Percentiles rank a stretch among this genome's conserved stretches.
These are phyloP conservation scores for Epizoanthus ramosus DNA, from an alignment of 92 coral and sea anemone genomes.

Conservation along the genomic window DNA sequence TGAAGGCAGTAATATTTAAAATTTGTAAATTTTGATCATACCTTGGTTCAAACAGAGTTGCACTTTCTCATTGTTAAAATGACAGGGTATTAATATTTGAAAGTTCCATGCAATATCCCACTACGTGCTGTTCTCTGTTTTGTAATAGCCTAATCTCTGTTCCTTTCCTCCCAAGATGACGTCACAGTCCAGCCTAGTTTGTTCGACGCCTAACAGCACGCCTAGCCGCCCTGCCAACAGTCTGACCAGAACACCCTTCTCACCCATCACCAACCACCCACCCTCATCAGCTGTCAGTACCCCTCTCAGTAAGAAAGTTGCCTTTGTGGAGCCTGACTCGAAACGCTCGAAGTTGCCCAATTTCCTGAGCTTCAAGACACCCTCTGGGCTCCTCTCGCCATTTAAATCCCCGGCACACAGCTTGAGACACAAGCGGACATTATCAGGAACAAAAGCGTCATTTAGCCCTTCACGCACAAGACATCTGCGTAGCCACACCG, in stretches of 20 bases:
- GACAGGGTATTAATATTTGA: too few relatives aligned
- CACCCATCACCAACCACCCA: conserved; percentile 34
- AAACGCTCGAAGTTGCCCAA: neutral
- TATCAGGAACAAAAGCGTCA: conserved; percentile 51
- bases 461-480: conserved; percentile 54
- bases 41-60: too few relatives aligned
- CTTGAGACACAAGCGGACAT: conserved; percentile 52
- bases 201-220: conserved; percentile 11
- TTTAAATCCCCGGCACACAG: conserved; percentile 46
- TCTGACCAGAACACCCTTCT: conserved; percentile 28
- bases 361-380: conserved; percentile 39
- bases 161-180: conserved; percentile 4
- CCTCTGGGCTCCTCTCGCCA: conserved; percentile 59
- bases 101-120: too few relatives aligned
- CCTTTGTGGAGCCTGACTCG: neutral
- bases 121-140: neutral
- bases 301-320: conserved; percentile 14
- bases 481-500: conserved; percentile 52
- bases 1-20: too few relatives aligned
- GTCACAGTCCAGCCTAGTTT: conserved; percentile 17
- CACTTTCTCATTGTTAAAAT: too few relatives aligned
- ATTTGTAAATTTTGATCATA: too few relatives aligned
- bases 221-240: neutral
- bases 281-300: conserved; percentile 8
- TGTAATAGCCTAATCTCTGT: too few relatives aligned